These are phyloP conservation scores for Hymenochirus boettgeri DNA, from an alignment of 2,113 vertebrate genomes.

Conservation along the genomic window DNA sequence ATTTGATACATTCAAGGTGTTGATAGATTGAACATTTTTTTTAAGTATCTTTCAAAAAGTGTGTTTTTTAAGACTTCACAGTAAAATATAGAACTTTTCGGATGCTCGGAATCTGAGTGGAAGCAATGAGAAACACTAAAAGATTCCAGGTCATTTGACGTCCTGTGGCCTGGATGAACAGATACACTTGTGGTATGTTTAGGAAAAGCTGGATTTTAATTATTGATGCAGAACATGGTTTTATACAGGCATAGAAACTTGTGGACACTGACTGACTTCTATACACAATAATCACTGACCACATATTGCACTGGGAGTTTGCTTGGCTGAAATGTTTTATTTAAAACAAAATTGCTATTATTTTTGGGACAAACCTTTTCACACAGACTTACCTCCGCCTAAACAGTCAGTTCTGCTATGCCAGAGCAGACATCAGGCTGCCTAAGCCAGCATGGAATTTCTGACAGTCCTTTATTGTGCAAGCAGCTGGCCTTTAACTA, in stretches of 20 bases:
- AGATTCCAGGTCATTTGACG: neutral
- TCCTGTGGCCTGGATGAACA: neutral
- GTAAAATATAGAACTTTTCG: too few relatives aligned
- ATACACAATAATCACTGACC: conserved; percentile 32
- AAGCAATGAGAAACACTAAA: too few relatives aligned
- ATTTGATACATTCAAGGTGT: too few relatives aligned
- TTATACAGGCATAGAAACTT: conserved; percentile 35
- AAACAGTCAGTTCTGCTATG: conserved; percentile 3
- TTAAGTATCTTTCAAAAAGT: too few relatives aligned
- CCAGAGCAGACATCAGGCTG: neutral
- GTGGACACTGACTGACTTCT: conserved; percentile 25
- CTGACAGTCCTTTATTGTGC: neutral
- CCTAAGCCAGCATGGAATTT: neutral
- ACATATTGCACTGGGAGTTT: conserved; percentile 5
- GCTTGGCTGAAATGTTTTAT: neutral
- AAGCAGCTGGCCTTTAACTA: conserved; percentile 56
- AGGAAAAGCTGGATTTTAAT: neutral
- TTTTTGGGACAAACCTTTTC: conserved; percentile 5
- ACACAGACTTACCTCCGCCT: conserved; percentile 17
- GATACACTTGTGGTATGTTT: neutral
- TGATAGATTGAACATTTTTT: too few relatives aligned
- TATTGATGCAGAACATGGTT: neutral
- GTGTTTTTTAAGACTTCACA: too few relatives aligned
- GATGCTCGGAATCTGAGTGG: too few relatives aligned
- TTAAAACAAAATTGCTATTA: conserved; percentile 22